These are phyloP conservation scores for Orientallactaga bullata DNA, from an alignment of 2,113 vertebrate genomes.

Conservation along the genomic window DNA sequence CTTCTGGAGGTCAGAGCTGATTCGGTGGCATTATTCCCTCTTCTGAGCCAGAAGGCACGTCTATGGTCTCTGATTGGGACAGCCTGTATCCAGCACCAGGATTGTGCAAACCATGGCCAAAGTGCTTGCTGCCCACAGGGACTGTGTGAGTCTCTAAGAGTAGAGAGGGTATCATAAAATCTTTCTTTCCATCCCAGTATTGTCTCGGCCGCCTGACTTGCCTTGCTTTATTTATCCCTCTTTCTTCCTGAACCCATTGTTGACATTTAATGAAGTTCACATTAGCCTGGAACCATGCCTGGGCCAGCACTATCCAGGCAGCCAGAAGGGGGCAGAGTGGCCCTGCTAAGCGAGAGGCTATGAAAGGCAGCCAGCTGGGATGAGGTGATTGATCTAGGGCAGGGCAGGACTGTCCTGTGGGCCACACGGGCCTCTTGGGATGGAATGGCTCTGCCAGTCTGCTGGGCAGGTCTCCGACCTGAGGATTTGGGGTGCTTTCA, in stretches of 20 bases:
- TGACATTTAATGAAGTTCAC: conserved; percentile 78
- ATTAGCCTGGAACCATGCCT: conserved; percentile 5
- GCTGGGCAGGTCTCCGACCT: background rate
- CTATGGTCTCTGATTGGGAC: conserved; percentile 70
- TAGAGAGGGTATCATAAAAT: conserved; percentile 44
- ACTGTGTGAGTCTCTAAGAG: conserved; percentile 74
- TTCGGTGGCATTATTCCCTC: conserved; percentile 7
- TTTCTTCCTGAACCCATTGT: conserved; percentile 80
- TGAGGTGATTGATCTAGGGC: background rate
- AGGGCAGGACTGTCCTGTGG: accelerated
- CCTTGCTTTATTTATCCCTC: conserved; percentile 66
- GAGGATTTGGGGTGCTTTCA: background rate
- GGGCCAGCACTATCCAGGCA: accelerated
- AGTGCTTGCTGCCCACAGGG: conserved; percentile 73
- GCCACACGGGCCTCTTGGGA: accelerated
- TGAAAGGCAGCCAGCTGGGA: accelerated
- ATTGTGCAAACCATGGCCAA: conserved; percentile 79
- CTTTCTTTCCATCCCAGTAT: conserved; percentile 70
- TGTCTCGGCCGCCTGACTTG: conserved; percentile 67
- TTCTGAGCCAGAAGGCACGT: conserved; percentile 57
- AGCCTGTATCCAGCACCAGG: conserved; percentile 76
- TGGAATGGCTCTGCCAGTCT: background rate
- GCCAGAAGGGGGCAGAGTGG: conserved; percentile 89
- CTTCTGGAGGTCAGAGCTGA: conserved; percentile 63
- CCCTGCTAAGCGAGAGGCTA: conserved; percentile 70